A percentile compares a stretch with the other conserved stretches of the same genome.
phyloP scores from a whole-genome alignment of 35 echinoderm and acorn worm genomes.

The Eucidaris tribuloides region DNA sequence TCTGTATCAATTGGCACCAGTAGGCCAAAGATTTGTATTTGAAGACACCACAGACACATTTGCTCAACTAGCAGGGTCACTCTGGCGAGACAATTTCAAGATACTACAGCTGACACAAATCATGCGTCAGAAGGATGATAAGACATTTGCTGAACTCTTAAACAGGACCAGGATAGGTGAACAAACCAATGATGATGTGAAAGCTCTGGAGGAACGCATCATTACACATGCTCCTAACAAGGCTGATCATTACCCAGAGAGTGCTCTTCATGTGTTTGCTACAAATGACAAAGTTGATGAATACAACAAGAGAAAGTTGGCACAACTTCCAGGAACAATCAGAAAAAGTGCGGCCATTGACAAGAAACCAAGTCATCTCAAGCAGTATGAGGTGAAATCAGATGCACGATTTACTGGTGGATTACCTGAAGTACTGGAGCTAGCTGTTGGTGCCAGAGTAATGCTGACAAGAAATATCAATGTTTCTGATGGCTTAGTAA shows the following conservation, averaged over 20 bases:
- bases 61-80: not conserved
- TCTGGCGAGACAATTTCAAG: conserved; percentile 32
- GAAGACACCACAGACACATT: not conserved
- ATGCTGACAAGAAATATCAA: conserved; percentile 61
- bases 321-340: not conserved
- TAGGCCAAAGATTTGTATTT: conserved; percentile 24
- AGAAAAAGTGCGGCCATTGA: not conserved
- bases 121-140: conserved; percentile 40
- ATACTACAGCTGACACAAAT: conserved; percentile 17
- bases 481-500: conserved; percentile 62
- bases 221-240: conserved; percentile 12
- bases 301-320: conserved; percentile 19
- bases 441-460: conserved; percentile 43
- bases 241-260: not conserved
- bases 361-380: not conserved
- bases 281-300: conserved; percentile 30
- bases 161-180: not conserved
- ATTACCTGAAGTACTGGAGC: not conserved
- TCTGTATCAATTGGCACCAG: too few species aligned
- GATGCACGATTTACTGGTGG: not conserved
- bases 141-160: conserved; percentile 26
- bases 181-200: not conserved
- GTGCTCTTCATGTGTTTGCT: conserved; percentile 45
- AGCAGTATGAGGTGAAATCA: not conserved
- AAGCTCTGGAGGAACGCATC: not conserved